Conservation (phyloP, 1,140 invertebrate species). For the Phenacoccus solenopsis region DNA sequence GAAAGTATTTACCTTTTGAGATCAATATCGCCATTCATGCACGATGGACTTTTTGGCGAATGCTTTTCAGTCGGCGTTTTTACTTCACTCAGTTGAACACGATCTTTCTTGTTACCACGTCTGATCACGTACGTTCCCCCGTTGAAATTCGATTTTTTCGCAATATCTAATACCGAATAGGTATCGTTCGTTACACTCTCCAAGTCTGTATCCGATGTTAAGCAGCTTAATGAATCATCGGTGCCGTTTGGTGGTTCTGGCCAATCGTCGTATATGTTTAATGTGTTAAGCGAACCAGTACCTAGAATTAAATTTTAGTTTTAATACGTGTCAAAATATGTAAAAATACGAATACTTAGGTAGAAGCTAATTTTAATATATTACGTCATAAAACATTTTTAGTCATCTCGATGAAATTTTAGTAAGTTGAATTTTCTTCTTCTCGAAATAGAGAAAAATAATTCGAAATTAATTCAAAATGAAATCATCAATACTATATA, state of each 20-base stretch:
- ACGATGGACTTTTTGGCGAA: neutral
- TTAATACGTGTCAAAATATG: too few species aligned
- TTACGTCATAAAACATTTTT: too few species aligned
- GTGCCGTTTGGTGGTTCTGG: constrained; percentile 39
- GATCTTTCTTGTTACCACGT: constrained; percentile 41
- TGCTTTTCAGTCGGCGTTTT: neutral
- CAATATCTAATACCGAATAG: constrained; percentile 39
- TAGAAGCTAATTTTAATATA: too few species aligned
- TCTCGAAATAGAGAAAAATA: too few species aligned
- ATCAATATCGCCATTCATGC: neutral
- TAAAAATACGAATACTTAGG: too few species aligned
- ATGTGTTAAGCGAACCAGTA: constrained; percentile 30
- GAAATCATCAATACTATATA: too few species aligned
- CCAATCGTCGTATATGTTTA: constrained; percentile 51
- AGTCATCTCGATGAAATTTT: too few species aligned
- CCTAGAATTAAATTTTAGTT: too few species aligned
- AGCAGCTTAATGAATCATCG: constrained; percentile 22
- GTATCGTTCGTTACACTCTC: constrained; percentile 33
- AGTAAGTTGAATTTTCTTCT: too few species aligned
- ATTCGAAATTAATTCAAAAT: too few species aligned
- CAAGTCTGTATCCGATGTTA: neutral
- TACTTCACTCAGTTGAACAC: neutral
- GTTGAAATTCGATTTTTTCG: constrained; percentile 30
- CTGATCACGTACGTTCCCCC: constrained; percentile 60
- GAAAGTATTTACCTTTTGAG: neutral